phyloP scores from a whole-genome alignment of 2,797 vertebrate species.

The Catamblyrhynchus diadema region DNA sequence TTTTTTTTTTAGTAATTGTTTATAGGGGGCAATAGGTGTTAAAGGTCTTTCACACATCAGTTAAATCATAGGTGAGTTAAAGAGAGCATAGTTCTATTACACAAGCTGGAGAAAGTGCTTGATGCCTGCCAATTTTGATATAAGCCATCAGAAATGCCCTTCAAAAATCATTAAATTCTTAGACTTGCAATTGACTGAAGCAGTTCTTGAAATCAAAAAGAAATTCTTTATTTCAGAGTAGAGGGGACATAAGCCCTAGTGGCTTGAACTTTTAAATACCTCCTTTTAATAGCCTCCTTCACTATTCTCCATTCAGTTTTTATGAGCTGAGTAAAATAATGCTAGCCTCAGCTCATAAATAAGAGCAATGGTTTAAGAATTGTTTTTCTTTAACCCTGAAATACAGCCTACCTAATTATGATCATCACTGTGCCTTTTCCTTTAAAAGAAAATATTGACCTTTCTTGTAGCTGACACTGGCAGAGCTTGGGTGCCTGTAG shows the following conservation, averaged over 20 bases:
- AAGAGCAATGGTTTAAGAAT: slow-evolving; percentile 36
- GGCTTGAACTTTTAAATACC: slow-evolving; percentile 54
- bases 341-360: slow-evolving; percentile 40
- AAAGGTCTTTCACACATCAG: neutral
- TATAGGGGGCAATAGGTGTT: neutral
- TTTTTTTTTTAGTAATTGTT: neutral
- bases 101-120: slow-evolving; percentile 2
- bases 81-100: neutral
- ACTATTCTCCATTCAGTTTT: slow-evolving; percentile 26
- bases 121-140: slow-evolving; percentile 14
- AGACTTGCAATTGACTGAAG: slow-evolving; percentile 47
- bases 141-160: slow-evolving; percentile 17
- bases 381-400: slow-evolving; percentile 49
- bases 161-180: slow-evolving; percentile 51
- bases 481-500: slow-evolving; percentile 1
- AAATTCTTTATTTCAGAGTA: slow-evolving; percentile 49
- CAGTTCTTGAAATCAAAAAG: slow-evolving; percentile 17
- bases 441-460: slow-evolving; percentile 65
- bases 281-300: slow-evolving; percentile 55
- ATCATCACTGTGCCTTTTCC: slow-evolving; percentile 18
- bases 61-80: neutral
- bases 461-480: slow-evolving; percentile 25
- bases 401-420: slow-evolving; percentile 59
- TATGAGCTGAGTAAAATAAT: slow-evolving; percentile 45
- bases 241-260: slow-evolving; percentile 35